Percentiles rank a stretch among this genome's conserved stretches.
Evolutionary conservation across 2,113 vertebrate species (phyloP).

Genomic region (Alethe castanea): DNA sequence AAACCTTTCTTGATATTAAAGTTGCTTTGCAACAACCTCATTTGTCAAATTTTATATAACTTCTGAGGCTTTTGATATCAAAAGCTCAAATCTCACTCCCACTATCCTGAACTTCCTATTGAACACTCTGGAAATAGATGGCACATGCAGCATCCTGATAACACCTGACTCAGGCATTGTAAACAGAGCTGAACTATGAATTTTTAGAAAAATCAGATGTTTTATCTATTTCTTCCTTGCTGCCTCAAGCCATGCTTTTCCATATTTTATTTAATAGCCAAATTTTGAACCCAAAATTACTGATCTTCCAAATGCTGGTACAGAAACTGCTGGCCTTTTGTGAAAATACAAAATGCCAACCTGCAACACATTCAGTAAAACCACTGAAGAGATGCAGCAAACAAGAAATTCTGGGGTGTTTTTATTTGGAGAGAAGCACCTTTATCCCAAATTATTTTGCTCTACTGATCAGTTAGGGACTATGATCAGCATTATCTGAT

Average conservation of each 20-base stretch:
- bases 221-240: background rate
- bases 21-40: background rate
- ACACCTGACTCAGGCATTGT: background rate
- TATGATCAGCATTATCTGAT: background rate
- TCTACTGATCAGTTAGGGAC: background rate
- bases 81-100: background rate
- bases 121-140: background rate
- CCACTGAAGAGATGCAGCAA: background rate
- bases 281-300: background rate
- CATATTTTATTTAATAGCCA: background rate
- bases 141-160: background rate
- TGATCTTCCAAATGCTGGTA: background rate
- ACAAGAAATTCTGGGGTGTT: background rate
- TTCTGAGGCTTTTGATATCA: background rate
- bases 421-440: background rate
- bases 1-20: background rate
- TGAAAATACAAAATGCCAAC: background rate
- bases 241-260: background rate
- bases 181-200: background rate
- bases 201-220: background rate
- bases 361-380: background rate
- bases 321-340: background rate
- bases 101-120: background rate
- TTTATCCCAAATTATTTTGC: background rate
- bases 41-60: background rate